Percentiles rank a stretch among this genome's conserved stretches.
Conservation (phyloP, 2,797 vertebrate genomes). For the Pachyuromys duprasi region DNA sequence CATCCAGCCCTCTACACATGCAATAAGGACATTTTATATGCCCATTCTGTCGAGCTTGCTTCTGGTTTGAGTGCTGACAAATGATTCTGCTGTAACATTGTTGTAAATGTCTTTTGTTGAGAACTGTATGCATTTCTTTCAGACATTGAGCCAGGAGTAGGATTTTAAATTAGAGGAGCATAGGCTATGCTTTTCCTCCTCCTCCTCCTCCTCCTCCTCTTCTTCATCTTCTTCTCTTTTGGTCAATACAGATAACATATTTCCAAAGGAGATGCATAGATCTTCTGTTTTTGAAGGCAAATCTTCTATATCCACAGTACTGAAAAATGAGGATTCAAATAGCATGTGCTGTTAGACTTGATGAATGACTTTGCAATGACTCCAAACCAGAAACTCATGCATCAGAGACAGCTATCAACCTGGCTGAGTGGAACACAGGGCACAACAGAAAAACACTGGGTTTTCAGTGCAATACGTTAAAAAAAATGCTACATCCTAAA, state of each 20-base stretch:
- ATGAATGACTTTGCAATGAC: background rate
- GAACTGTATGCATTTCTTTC: background rate
- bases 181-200: background rate
- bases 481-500: background rate
- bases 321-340: background rate
- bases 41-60: background rate
- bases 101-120: background rate
- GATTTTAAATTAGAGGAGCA: background rate
- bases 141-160: background rate
- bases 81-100: background rate
- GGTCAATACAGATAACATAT: background rate
- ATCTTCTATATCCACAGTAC: background rate
- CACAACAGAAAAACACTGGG: background rate
- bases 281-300: background rate
- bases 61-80: background rate
- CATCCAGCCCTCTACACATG: background rate
- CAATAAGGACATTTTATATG: background rate
- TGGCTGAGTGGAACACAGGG: background rate
- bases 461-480: background rate
- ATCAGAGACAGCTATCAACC: background rate
- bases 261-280: background rate
- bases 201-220: no score
- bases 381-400: background rate
- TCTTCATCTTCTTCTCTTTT: background rate
- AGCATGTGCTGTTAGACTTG: background rate